Conservation (phyloP, 2,797 vertebrate species). For the Zenarchopterus dispar region DNA sequence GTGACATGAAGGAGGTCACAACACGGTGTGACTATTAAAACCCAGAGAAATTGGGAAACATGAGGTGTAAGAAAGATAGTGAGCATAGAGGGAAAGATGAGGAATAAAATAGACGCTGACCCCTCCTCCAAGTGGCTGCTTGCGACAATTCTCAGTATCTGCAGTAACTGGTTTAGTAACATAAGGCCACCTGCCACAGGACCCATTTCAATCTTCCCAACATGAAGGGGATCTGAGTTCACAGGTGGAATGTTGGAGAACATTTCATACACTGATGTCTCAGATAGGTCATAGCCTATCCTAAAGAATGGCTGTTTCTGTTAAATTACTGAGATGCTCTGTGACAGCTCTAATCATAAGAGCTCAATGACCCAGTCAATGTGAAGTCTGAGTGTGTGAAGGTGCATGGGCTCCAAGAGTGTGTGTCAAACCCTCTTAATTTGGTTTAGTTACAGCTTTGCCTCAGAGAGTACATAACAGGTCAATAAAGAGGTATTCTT, state of each 20-base stretch:
- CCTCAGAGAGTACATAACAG: slow-evolving; percentile 5
- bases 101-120: slow-evolving; percentile 51
- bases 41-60: slow-evolving; percentile 26
- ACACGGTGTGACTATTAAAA: slow-evolving; percentile 31
- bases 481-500: slow-evolving; percentile 4
- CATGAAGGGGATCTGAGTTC: slow-evolving; percentile 2
- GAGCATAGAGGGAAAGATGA: slow-evolving; percentile 16
- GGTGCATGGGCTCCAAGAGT: neutral
- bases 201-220: slow-evolving; percentile 50
- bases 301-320: slow-evolving; percentile 55
- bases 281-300: slow-evolving; percentile 48
- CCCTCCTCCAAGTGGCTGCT: slow-evolving; percentile 48
- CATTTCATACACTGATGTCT: slow-evolving; percentile 46
- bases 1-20: slow-evolving; percentile 47
- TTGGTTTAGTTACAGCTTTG: slow-evolving; percentile 12
- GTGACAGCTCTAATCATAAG: slow-evolving; percentile 23
- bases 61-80: slow-evolving; percentile 22
- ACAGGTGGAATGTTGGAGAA: slow-evolving; percentile 6
- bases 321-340: slow-evolving; percentile 42
- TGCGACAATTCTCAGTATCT: slow-evolving; percentile 58
- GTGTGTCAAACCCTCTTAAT: neutral
- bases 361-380: slow-evolving; percentile 10
- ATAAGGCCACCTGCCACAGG: slow-evolving; percentile 27
- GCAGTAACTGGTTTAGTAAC: slow-evolving; percentile 53
- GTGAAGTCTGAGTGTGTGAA: slow-evolving; percentile 14